A percentile compares a stretch with the other conserved stretches of the same genome.
Conservation (phyloP, 2,888 invertebrate genomes). For the Schrankia costaestrigalis region DNA sequence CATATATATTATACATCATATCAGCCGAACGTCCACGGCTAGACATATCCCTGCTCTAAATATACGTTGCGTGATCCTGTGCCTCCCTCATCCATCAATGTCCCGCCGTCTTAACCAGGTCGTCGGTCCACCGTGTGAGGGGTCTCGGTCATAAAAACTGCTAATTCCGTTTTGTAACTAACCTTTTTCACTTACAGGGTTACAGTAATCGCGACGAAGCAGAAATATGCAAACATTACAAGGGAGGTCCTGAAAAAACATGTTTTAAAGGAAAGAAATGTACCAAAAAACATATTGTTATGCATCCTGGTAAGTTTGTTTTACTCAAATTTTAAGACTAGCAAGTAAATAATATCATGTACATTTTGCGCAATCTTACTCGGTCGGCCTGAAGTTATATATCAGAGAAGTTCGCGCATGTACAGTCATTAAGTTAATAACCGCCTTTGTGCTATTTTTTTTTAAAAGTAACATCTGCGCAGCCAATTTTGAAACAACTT, state of each 20-base stretch:
- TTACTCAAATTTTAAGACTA: background rate
- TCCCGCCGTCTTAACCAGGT: background rate
- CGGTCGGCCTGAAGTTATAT: too few species aligned
- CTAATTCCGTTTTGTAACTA: background rate
- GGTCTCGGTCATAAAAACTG: background rate
- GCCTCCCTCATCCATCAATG: too few species aligned
- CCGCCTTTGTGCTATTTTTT: too few species aligned
- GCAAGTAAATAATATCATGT: too few species aligned
- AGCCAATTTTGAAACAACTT: too few species aligned
- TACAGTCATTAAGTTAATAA: too few species aligned
- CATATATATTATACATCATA: background rate
- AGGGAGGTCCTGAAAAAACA: constrained; percentile 61
- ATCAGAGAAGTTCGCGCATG: too few species aligned
- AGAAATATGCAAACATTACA: constrained; percentile 73
- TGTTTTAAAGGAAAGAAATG: constrained; percentile 71
- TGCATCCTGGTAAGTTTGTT: constrained; percentile 57
- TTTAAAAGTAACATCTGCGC: too few species aligned
- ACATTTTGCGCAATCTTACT: too few species aligned
- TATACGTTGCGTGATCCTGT: too few species aligned
- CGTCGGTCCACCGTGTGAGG: background rate
- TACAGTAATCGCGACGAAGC: constrained; percentile 68
- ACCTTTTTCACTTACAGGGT: constrained; percentile 45
- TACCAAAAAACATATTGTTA: constrained; percentile 60
- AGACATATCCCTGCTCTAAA: too few species aligned
- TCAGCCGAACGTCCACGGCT: too few species aligned